Conservation (phyloP, 2,888 invertebrate genomes). For the Mystacides longicornis region DNA sequence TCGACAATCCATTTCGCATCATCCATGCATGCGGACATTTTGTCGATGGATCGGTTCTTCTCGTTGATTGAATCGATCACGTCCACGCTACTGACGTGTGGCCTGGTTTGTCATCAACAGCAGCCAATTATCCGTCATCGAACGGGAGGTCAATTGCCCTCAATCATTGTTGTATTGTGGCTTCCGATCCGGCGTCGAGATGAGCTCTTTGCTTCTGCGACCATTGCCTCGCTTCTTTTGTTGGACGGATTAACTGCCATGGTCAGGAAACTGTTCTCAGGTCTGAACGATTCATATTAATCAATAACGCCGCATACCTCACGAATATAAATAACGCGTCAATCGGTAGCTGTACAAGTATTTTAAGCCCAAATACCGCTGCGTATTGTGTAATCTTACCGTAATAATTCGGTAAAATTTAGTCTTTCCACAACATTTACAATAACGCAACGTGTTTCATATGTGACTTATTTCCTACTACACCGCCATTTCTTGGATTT, state of each 20-base stretch:
- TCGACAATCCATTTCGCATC: not conserved
- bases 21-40: constrained; percentile 1
- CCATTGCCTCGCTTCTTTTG: not conserved
- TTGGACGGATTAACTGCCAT: not conserved
- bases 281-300: constrained; percentile 1
- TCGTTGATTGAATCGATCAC: constrained; percentile 11
- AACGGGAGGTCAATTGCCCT: constrained; percentile 22
- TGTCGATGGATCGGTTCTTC: constrained; percentile 11
- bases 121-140: constrained; percentile 21
- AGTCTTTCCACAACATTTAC: too few relatives aligned
- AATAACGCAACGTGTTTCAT: too few relatives aligned
- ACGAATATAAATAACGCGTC: not conserved
- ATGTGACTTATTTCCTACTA: too few relatives aligned
- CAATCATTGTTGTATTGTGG: constrained; percentile 14
- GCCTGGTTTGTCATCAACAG: constrained; percentile 22
- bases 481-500: too few relatives aligned
- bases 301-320: not conserved
- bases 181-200: constrained; percentile 20
- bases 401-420: too few relatives aligned
- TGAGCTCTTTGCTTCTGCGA: constrained; percentile 7
- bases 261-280: not conserved
- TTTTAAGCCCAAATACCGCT: too few relatives aligned
- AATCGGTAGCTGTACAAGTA: not conserved
- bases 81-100: constrained; percentile 15
- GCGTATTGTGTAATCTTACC: too few relatives aligned